Percentiles rank a stretch among this genome's conserved stretches.
Evolutionary conservation across 1,140 invertebrate genomes (phyloP).

Genomic region (Rhysida immarginata): DNA sequence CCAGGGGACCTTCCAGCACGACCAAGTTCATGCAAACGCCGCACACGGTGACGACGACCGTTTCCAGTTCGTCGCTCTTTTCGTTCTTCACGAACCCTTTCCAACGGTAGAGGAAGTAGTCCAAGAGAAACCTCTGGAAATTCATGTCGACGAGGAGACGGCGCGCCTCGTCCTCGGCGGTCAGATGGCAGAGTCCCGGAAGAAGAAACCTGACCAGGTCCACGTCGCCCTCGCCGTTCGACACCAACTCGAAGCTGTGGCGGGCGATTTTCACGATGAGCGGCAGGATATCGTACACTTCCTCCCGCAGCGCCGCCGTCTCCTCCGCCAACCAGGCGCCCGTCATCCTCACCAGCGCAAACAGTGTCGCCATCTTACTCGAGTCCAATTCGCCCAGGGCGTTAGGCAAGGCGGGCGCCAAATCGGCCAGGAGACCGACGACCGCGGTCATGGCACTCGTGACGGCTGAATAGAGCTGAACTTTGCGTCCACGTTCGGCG

Average conservation of each 20-base stretch:
- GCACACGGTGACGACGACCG: slow-evolving; percentile 69
- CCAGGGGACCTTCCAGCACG: slow-evolving; percentile 64
- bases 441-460: slow-evolving; percentile 77
- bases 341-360: slow-evolving; percentile 64
- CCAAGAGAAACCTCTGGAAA: slow-evolving; percentile 19
- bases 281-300: slow-evolving; percentile 47
- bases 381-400: background rate
- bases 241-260: slow-evolving; percentile 19
- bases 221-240: slow-evolving; percentile 16
- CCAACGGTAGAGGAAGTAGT: slow-evolving; percentile 18
- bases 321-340: slow-evolving; percentile 81
- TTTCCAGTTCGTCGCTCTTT: slow-evolving; percentile 13
- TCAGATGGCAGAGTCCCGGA: slow-evolving; percentile 73
- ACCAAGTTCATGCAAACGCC: slow-evolving; percentile 86
- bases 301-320: slow-evolving; percentile 68
- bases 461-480: slow-evolving; percentile 71
- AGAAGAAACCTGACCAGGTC: slow-evolving; percentile 66
- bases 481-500: slow-evolving; percentile 74
- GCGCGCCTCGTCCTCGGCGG: slow-evolving; percentile 71
- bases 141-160: slow-evolving; percentile 55
- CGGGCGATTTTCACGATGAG: slow-evolving; percentile 24
- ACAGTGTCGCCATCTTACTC: slow-evolving; percentile 50
- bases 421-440: slow-evolving; percentile 43
- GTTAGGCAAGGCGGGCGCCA: background rate
- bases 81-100: background rate